phyloP scores from a whole-genome alignment of 1,140 invertebrate genomes.

The Magallana gigas region DNA sequence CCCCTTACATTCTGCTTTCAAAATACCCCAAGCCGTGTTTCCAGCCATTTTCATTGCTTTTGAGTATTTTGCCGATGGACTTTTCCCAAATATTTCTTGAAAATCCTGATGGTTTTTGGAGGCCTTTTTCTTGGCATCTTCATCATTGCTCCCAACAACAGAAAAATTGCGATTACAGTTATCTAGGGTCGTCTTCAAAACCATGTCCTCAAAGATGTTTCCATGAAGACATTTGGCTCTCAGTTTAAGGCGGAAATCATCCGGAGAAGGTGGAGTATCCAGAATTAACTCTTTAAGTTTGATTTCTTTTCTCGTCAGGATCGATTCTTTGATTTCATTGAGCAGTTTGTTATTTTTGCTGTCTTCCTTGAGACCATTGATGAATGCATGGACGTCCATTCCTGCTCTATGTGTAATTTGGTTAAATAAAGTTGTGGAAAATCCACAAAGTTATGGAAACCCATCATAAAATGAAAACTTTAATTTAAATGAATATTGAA shows the following conservation, averaged over 20 bases:
- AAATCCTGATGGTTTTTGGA: not conserved
- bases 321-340: slow-evolving; percentile 3
- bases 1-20: not conserved
- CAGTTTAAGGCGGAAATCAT: not conserved
- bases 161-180: not conserved
- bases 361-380: slow-evolving; percentile 25
- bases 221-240: slow-evolving; percentile 40
- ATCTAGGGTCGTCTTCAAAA: slow-evolving; percentile 13
- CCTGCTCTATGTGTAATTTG: not conserved
- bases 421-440: not conserved
- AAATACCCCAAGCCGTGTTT: not conserved
- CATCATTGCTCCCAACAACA: not conserved
- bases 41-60: slow-evolving; percentile 33
- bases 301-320: not conserved
- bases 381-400: slow-evolving; percentile 38
- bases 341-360: slow-evolving; percentile 8
- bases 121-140: not conserved
- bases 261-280: not conserved
- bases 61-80: not conserved
- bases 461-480: not conserved
- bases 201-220: slow-evolving; percentile 35
- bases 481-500: not conserved
- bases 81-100: slow-evolving; percentile 30
- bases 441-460: not conserved
- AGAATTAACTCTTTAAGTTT: not conserved